These are phyloP conservation scores for Coenonympha arcania DNA, from an alignment of 2,888 invertebrate genomes.

Conservation along the genomic window DNA sequence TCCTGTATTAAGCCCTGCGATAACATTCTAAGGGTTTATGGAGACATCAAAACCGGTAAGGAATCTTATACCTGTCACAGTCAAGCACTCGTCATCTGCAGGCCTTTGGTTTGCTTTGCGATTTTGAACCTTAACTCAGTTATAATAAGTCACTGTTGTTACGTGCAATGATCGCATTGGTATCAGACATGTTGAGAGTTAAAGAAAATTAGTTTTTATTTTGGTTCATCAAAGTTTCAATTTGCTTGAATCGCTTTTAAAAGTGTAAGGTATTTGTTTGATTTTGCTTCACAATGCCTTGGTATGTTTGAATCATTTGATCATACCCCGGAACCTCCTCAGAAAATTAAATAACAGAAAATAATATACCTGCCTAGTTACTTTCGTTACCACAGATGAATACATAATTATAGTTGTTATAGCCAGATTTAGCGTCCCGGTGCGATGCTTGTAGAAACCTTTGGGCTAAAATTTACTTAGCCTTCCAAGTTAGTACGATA, in stretches of 20 bases:
- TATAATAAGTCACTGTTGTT: background rate
- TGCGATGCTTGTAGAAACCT: too few relatives aligned
- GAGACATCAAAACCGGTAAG: conserved; percentile 56
- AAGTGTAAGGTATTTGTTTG: background rate
- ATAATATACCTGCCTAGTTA: too few relatives aligned
- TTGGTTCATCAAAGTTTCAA: background rate
- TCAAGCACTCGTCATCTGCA: conserved; percentile 32
- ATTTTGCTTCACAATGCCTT: background rate
- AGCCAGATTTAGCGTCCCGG: too few relatives aligned
- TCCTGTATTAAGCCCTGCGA: conserved; percentile 29
- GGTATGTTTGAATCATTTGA: too few relatives aligned
- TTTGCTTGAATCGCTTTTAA: background rate
- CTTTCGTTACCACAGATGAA: too few relatives aligned
- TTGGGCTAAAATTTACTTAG: too few relatives aligned
- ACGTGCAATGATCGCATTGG: background rate
- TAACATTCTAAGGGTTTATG: conserved; percentile 45
- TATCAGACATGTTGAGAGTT: background rate
- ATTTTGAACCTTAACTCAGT: conserved; percentile 29
- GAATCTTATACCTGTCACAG: conserved; percentile 47
- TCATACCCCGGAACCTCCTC: too few relatives aligned
- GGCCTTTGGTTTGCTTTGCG: background rate
- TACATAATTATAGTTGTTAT: too few relatives aligned
- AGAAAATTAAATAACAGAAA: too few relatives aligned
- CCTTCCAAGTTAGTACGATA: too few relatives aligned
- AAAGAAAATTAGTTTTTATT: background rate